Evolutionary conservation across 2,797 vertebrate species (phyloP), one percentile per base, ranked within the genome.

Genomic region (Epinephelus coioides): DNA sequence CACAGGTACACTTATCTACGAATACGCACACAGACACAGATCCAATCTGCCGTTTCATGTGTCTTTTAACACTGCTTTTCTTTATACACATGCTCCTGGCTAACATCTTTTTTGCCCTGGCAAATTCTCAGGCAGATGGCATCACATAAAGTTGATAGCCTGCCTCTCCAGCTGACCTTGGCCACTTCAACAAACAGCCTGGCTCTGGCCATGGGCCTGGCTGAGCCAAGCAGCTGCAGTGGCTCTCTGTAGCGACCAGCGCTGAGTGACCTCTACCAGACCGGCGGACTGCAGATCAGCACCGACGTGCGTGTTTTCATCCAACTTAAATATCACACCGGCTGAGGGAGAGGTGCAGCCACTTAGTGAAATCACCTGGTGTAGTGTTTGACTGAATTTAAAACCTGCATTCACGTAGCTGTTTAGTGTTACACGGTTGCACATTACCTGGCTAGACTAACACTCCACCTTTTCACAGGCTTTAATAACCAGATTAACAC

Each of bases 81-180:
- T 53, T 70, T 68, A 61, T 59, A 73, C 51, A 53, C 25, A 75
- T 12, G 53, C 59, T 72, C 53, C 55, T 21, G 53, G 53, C 47
- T 62, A 76, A 76, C 69, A 64, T 68, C 50, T 60, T 76, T 70
- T 56, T 69, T 73, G n/a, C 67, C 55, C 69, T 38, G 77, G 82
- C 79, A 78, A 60, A 73, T 50, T 70, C 73, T 78, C 60, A 46
- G 65, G 74, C 80, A 85, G 82, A 88, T 73, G 80, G 81, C 75
- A 71, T 85, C 76, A 64, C 71, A 89, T 86, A 63, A 83, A 82
- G 81, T 84, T 83, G 76, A 87, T 77, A 65, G 62, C 62, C 75
- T 25, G 62, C 74, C 79, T 76, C 56, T 78, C 63, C 13, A 18
- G 67, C 60, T 56, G 80, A 88, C 81, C 82, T 86, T 83, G 84